These are phyloP conservation scores for Rhea americana DNA, from an alignment of 2,113 vertebrate species.

Conservation along the genomic window DNA sequence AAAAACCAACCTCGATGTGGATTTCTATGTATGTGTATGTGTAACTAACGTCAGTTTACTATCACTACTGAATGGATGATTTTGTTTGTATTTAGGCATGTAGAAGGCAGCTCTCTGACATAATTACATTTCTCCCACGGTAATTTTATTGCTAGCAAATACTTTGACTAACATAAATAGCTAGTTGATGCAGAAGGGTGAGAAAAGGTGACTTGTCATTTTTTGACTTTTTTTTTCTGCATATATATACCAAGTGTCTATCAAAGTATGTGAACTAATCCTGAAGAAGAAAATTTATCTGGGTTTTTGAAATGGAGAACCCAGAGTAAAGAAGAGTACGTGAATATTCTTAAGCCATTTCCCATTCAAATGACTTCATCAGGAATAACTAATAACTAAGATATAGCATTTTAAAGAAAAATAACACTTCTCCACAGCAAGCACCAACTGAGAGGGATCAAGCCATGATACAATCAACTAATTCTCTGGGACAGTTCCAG, in stretches of 20 bases:
- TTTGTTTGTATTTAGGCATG: neutral
- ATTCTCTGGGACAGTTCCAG: neutral
- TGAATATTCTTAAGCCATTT: neutral
- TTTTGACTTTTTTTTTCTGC: neutral
- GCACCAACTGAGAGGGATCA: neutral
- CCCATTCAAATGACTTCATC: neutral
- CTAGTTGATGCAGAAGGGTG: neutral
- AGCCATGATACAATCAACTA: neutral
- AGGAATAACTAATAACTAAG: neutral
- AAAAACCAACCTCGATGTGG: neutral
- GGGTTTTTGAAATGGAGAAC: neutral
- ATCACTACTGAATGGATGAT: rapidly evolving
- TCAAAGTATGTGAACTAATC: neutral
- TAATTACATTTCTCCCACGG: neutral
- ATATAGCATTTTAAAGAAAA: neutral
- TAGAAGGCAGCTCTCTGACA: neutral
- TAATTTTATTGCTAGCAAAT: neutral
- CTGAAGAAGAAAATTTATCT: neutral
- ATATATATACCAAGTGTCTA: neutral
- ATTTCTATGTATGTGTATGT: neutral
- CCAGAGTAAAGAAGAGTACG: neutral
- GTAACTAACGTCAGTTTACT: neutral
- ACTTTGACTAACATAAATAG: neutral
- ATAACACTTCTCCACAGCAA: neutral
- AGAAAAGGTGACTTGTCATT: neutral